phyloP scores from a whole-genome alignment of 2,888 invertebrate genomes.

The Lithophane semibrunnea region DNA sequence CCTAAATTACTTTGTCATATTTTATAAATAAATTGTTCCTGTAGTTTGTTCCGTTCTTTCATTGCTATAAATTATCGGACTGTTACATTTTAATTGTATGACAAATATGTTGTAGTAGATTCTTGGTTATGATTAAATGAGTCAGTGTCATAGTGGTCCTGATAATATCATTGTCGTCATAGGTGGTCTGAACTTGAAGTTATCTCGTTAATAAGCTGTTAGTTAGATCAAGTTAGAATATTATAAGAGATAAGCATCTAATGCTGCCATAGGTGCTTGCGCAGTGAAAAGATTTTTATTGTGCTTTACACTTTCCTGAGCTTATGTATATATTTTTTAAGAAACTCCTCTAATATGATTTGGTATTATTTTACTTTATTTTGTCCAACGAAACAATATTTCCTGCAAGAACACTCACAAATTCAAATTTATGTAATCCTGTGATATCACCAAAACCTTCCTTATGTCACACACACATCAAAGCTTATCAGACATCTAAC shows the following conservation, averaged over 20 bases:
- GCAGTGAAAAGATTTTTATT: not conserved
- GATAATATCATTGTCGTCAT: conserved; percentile 59
- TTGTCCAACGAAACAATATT: not conserved
- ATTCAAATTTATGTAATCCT: not conserved
- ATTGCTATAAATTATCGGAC: conserved; percentile 49
- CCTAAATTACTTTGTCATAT: conserved; percentile 50
- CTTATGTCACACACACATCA: conserved; percentile 46
- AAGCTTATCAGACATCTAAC: conserved; percentile 53
- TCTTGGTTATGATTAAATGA: conserved; percentile 45
- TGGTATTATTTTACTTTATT: not conserved
- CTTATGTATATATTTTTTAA: not conserved
- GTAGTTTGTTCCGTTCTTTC: conserved; percentile 48
- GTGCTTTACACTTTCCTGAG: too few species aligned
- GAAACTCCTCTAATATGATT: not conserved
- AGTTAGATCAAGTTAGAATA: conserved; percentile 41
- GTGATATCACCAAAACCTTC: conserved; percentile 10
- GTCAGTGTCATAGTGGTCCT: conserved; percentile 24
- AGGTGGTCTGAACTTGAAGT: conserved; percentile 58
- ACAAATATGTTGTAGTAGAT: conserved; percentile 47
- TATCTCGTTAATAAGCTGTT: conserved; percentile 50
- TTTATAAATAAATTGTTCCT: conserved; percentile 55
- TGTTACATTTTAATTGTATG: conserved; percentile 56
- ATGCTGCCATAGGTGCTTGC: not conserved
- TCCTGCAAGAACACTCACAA: not conserved
- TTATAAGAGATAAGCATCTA: conserved; percentile 31